phyloP scores from a whole-genome alignment of 1,140 invertebrate genomes.

The Sminthurides bifidus region DNA sequence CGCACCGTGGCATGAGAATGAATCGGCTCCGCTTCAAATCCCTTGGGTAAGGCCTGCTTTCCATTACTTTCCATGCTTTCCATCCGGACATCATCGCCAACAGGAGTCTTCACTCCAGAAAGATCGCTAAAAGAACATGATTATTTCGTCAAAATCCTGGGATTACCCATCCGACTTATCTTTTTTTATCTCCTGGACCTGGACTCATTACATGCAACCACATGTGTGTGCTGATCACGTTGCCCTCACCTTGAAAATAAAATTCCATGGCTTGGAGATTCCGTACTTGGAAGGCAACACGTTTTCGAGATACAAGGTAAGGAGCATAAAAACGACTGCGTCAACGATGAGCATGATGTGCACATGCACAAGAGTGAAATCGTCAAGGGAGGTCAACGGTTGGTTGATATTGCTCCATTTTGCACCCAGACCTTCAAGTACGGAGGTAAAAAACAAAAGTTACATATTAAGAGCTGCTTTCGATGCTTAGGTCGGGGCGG shows the following conservation, averaged over 20 bases:
- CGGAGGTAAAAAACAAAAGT: background rate
- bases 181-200: background rate
- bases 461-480: background rate
- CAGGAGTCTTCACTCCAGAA: background rate
- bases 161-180: background rate
- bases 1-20: background rate
- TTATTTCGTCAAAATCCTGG: background rate
- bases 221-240: background rate
- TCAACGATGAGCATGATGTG: conserved; percentile 49
- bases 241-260: conserved; percentile 20
- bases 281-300: conserved; percentile 33
- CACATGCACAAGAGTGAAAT: conserved; percentile 35
- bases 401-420: conserved; percentile 41
- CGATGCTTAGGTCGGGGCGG: no score
- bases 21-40: conserved; percentile 9
- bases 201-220: background rate
- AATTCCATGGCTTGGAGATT: conserved; percentile 40
- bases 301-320: conserved; percentile 47
- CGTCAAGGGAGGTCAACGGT: conserved; percentile 12
- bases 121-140: background rate
- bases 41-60: background rate
- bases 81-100: background rate
- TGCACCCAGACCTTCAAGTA: conserved; percentile 34
- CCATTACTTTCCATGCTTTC: background rate
- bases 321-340: conserved; percentile 48